Evolutionary conservation across 2,113 vertebrate species (phyloP).

Genomic region (Cricetomys ansorgei): DNA sequence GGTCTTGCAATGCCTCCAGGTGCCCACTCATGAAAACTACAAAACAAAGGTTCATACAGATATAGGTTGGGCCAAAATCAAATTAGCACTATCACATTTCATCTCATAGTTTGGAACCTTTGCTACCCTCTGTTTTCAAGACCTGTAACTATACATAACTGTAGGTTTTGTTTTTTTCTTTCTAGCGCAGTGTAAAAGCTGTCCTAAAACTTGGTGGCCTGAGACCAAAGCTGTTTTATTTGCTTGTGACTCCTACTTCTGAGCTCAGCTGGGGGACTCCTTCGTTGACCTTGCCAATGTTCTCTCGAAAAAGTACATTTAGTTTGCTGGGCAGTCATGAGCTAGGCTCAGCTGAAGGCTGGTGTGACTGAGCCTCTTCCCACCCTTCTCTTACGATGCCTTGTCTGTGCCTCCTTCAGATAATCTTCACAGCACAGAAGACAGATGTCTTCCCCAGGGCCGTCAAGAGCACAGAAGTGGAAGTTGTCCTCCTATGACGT

Average conservation of each 20-base stretch:
- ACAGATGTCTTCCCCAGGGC: background rate
- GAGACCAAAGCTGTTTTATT: background rate
- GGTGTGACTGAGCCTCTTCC: background rate
- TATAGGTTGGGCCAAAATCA: background rate
- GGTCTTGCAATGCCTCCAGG: background rate
- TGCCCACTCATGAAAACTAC: background rate
- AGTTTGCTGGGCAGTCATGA: background rate
- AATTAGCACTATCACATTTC: background rate
- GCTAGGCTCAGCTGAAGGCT: background rate
- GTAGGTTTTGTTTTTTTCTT: background rate
- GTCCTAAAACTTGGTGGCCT: background rate
- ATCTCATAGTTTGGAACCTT: background rate
- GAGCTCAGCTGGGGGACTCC: background rate
- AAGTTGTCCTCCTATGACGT: background rate
- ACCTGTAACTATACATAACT: background rate
- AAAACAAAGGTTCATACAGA: background rate
- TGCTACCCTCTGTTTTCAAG: background rate
- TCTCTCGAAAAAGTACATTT: background rate
- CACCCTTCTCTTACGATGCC: background rate
- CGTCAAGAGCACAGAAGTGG: background rate
- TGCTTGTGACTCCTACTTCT: conserved; percentile 6
- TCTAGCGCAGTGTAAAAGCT: background rate
- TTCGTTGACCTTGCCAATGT: background rate
- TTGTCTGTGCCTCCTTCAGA: background rate
- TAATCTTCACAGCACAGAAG: background rate